Evolutionary conservation across 2,888 invertebrate species (phyloP), one percentile per base, ranked within the genome.

Genomic region (Fabriciana adippe): DNA sequence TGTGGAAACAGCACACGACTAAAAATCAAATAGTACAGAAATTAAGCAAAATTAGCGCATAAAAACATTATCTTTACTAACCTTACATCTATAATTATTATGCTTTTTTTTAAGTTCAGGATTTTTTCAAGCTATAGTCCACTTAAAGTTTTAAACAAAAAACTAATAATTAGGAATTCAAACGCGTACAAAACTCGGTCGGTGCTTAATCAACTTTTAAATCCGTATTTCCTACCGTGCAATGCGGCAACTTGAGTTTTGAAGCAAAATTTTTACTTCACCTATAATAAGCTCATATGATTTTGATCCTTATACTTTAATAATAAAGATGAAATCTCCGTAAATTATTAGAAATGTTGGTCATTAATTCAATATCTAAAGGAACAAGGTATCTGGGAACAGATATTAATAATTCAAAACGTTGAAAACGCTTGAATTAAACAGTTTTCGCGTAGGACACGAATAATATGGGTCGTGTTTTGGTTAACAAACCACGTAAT

Each of bases 291-390:
- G 3, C 18, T 16, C 14, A 54, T 6, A 15, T 61, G 35, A 31
- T 66, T 61, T 16, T 50, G 16, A 50, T 3, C 26, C 31, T 16
- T 66, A 55, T 45, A 2, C 0, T 11, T 18, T 8, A 4, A 15
- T 2, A 16, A 4, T 55, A 54, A 61, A 55, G 61, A 41, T 18
- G 15, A n/a, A 21, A 53, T 41, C 55, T n/a, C 13, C 35, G 16
- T 15, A 60, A 47, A 41, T 47, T 18, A 1, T 3, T 13, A 21
- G n/a, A 14, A 45, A 35, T 31, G 47, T 35, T 48, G 59, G 66
- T 55, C 63, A 66, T 69, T 69, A 69, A 69, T 69, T 66, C 69
- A 63, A 69, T 66, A 69, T 69, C 62, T 59, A 66, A 61, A 66
- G 66, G 66, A 66, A 66, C 66, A 69, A 66, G 69, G 69, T 66